Evolutionary conservation across 2,888 invertebrate species (phyloP), one percentile per base, ranked within the genome.

Genomic region (Xanthorhoe spadicearia): DNA sequence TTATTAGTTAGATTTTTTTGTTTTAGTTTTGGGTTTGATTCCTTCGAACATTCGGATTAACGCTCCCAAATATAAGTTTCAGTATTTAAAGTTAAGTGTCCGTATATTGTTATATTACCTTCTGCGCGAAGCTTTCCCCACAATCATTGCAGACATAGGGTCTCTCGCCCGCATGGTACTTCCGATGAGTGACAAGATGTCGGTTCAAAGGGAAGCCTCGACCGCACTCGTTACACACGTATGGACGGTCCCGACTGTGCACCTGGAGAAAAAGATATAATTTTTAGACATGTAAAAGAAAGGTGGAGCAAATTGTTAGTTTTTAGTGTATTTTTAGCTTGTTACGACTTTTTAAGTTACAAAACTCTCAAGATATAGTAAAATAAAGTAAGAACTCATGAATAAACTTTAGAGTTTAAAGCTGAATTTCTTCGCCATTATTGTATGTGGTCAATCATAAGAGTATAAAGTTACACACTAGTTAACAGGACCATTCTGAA

Each of bases 131-230:
- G 69, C 98, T 97, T 89, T 99, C 99, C 2, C 96, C 96, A 83
- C 99, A 99, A 70, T 98, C 96, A 90, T 89, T 94, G 89, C 98
- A 98, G 83, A 98, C 96, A 81, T 95, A 97, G 0, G 97, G 97
- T 72, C 97, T 92, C 84, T 97, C 97, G 7, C 97, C 97, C 28
- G 97, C 97, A 88, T 97, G 97, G 86, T 96, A 97, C 93, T 97
- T 97, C 88, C 96, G 95, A 90, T 97, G 97, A 64, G 97, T 97
- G 35, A 97, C 97, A 57, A 97, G 92, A 79, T 97, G 97, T 57
- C 97, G 94, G 88, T 97, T 97, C 53, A 97, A 88, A 0, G 97
- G 97, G 87, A 97, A 97, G 43, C 96, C 95, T 70, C 96, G 94
- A 0, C 97, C 97, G 84, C 97, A 97, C 88, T 97, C 97, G 72